A percentile compares a stretch with the other conserved stretches of the same genome.
These are phyloP conservation scores for Apamea anceps DNA, from an alignment of 2,888 invertebrate genomes.

Conservation along the genomic window DNA sequence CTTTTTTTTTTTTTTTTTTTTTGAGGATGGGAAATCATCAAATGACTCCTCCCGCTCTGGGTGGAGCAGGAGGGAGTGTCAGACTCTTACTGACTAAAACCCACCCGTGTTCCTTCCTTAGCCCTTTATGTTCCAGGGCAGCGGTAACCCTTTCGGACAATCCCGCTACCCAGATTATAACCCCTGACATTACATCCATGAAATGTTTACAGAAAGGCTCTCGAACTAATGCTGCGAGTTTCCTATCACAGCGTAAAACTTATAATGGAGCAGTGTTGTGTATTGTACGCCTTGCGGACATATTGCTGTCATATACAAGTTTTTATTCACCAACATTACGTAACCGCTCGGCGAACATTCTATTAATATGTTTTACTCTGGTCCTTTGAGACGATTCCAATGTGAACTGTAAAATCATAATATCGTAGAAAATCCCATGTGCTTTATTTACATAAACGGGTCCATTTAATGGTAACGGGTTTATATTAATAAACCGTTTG, in stretches of 20 bases:
- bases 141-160: no score
- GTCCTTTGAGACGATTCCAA: background rate
- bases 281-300: conserved; percentile 42
- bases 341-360: conserved; percentile 28
- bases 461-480: conserved; percentile 8
- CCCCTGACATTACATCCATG: conserved; percentile 23
- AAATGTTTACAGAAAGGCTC: conserved; percentile 44
- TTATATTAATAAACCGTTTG: background rate
- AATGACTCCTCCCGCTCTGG: no score
- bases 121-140: no score
- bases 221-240: conserved; percentile 46
- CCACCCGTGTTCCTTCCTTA: no score
- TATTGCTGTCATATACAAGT: conserved; percentile 50
- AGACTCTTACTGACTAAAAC: no score
- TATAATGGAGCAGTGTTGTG: conserved; percentile 59
- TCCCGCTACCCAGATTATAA: no score
- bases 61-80: no score
- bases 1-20: no score
- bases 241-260: conserved; percentile 53
- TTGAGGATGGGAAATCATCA: no score
- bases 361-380: conserved; percentile 21
- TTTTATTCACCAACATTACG: conserved; percentile 34
- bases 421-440: background rate
- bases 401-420: background rate
- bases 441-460: background rate